phyloP scores from a whole-genome alignment of 2,888 invertebrate genomes.

The Heliconius hortense region DNA sequence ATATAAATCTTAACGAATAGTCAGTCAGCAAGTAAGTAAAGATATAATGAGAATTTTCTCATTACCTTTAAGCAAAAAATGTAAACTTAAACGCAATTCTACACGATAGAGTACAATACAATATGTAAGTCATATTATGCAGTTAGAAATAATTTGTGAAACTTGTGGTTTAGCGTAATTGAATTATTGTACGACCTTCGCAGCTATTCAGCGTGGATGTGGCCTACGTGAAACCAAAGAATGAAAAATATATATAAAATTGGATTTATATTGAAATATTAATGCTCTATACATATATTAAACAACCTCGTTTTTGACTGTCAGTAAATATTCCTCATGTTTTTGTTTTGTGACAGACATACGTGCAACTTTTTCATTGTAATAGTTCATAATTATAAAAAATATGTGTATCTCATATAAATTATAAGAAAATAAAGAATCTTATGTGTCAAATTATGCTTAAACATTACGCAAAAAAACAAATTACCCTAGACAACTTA shows the following conservation, averaged over 20 bases:
- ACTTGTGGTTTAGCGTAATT: slow-evolving; percentile 26
- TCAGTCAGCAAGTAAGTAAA: too few relatives aligned
- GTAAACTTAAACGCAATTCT: not conserved
- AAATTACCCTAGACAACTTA: slow-evolving; percentile 21
- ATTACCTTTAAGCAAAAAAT: not conserved
- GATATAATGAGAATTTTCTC: too few relatives aligned
- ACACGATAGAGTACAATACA: slow-evolving; percentile 7
- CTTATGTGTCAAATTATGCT: not conserved
- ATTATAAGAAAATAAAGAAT: too few relatives aligned
- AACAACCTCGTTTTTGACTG: not conserved
- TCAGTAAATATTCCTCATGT: not conserved
- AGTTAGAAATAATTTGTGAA: slow-evolving; percentile 27
- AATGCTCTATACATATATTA: not conserved
- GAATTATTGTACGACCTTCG: slow-evolving; percentile 27
- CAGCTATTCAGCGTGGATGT: slow-evolving; percentile 18
- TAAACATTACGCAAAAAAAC: not conserved
- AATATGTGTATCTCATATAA: not conserved
- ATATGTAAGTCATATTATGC: slow-evolving; percentile 28
- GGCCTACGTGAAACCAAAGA: not conserved
- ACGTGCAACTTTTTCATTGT: not conserved
- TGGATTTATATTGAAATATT: not conserved
- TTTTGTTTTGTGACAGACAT: not conserved
- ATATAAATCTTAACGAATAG: too few relatives aligned
- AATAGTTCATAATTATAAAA: not conserved
- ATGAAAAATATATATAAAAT: not conserved